Conservation (phyloP, 2,888 invertebrate species). For the Malthinus flaveolus region DNA sequence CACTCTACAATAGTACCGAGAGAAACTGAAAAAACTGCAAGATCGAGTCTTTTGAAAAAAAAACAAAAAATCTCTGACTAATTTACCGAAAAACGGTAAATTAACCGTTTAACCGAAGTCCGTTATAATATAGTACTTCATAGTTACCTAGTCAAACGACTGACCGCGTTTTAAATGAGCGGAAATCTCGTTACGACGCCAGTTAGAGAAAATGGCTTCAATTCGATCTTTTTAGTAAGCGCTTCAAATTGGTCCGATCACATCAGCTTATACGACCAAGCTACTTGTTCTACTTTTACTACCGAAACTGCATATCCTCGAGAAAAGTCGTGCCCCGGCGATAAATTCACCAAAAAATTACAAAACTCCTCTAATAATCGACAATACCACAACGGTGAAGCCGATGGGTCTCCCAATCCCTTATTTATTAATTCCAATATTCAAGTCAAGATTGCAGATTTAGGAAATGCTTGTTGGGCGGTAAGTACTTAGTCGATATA, state of each 20-base stretch:
- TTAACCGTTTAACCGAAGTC: too few relatives aligned
- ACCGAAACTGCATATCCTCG: neutral
- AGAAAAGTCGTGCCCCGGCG: neutral
- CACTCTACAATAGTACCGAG: too few relatives aligned
- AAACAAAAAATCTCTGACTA: too few relatives aligned
- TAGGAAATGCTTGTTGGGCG: constrained; percentile 84
- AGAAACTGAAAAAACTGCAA: too few relatives aligned
- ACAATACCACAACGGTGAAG: neutral
- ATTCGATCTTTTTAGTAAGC: neutral
- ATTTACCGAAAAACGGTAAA: too few relatives aligned
- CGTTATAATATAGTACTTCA: too few relatives aligned
- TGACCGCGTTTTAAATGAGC: too few relatives aligned
- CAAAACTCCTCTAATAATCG: neutral
- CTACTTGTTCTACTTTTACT: neutral
- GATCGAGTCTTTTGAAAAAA: too few relatives aligned
- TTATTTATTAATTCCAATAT: constrained; percentile 58
- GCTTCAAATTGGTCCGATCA: constrained; percentile 19
- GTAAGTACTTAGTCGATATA: constrained; percentile 48
- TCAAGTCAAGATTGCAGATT: constrained; percentile 79
- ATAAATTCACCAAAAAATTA: neutral
- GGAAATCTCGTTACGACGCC: too few relatives aligned
- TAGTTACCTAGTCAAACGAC: too few relatives aligned
- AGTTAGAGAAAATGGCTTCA: too few relatives aligned
- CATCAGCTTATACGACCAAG: constrained; percentile 2
- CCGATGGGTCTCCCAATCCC: constrained; percentile 30